Percentiles rank a stretch among this genome's conserved stretches.
Conservation (phyloP, 1,140 invertebrate species). For the Lordiphosa collinella region DNA sequence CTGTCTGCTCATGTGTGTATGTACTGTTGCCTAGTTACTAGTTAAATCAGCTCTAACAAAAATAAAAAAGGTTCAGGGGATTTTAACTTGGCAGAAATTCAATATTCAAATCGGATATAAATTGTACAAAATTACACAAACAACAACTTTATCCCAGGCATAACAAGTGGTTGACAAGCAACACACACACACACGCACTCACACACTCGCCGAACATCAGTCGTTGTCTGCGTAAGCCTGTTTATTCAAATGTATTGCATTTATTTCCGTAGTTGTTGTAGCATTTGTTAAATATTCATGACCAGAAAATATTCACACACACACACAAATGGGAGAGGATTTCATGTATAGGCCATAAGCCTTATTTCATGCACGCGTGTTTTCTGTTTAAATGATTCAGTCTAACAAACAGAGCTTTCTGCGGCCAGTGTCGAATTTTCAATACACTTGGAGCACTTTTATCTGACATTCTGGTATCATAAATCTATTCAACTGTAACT, state of each 20-base stretch:
- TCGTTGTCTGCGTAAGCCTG: slow-evolving; percentile 71
- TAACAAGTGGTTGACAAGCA: slow-evolving; percentile 70
- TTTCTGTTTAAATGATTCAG: slow-evolving; percentile 3
- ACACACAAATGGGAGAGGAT: slow-evolving; percentile 7
- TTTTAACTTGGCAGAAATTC: slow-evolving; percentile 62
- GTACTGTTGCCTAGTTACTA: slow-evolving; percentile 7
- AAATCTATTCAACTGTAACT: too few relatives aligned
- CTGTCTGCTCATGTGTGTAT: slow-evolving; percentile 4
- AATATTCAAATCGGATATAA: slow-evolving; percentile 76
- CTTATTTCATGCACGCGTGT: slow-evolving; percentile 12
- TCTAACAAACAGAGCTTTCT: neutral
- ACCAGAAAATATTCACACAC: slow-evolving; percentile 26
- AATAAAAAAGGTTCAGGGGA: slow-evolving; percentile 32
- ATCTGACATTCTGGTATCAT: too few relatives aligned
- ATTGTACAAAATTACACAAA: slow-evolving; percentile 50
- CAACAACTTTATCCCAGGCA: slow-evolving; percentile 38
- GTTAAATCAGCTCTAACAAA: slow-evolving; percentile 36
- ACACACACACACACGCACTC: slow-evolving; percentile 5
- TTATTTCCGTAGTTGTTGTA: slow-evolving; percentile 53
- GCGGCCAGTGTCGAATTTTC: too few relatives aligned
- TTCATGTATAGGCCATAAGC: slow-evolving; percentile 34
- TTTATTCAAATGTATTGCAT: slow-evolving; percentile 74
- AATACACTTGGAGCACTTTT: too few relatives aligned
- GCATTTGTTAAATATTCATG: slow-evolving; percentile 71
- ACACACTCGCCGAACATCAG: slow-evolving; percentile 41